These are phyloP conservation scores for Melanotaenia boesemani DNA, from an alignment of 2,797 vertebrate species.

Conservation along the genomic window DNA sequence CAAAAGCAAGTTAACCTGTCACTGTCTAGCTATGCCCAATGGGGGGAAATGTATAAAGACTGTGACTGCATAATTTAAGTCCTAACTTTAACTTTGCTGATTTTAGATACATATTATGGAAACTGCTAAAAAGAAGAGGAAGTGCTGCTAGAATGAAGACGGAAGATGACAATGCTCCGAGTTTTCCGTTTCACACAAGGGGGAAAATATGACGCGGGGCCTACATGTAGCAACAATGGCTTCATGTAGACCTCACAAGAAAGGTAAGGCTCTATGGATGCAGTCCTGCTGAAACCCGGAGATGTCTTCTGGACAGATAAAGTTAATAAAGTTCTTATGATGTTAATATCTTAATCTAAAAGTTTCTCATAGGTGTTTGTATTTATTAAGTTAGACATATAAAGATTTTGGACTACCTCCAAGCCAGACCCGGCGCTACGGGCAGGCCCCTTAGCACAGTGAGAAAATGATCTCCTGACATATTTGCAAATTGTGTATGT, in stretches of 20 bases:
- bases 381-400: too few species aligned
- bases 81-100: background rate
- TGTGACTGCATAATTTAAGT: background rate
- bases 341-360: too few species aligned
- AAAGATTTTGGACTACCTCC: too few species aligned
- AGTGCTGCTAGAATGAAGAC: background rate
- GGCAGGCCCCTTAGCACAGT: too few species aligned
- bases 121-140: background rate
- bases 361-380: too few species aligned
- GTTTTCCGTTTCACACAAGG: background rate
- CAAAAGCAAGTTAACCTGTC: background rate
- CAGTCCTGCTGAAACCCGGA: background rate
- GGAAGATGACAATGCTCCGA: background rate
- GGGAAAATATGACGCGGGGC: background rate
- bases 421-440: too few species aligned
- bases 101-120: background rate
- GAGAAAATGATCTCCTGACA: too few species aligned
- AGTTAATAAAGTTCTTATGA: too few species aligned
- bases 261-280: background rate
- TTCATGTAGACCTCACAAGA: background rate
- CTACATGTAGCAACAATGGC: background rate
- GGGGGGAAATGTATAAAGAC: background rate
- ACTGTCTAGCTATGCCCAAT: background rate
- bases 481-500: too few species aligned
- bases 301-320: background rate